These are phyloP conservation scores for Xanthorhoe spadicearia DNA, from an alignment of 2,888 invertebrate species.

Conservation along the genomic window DNA sequence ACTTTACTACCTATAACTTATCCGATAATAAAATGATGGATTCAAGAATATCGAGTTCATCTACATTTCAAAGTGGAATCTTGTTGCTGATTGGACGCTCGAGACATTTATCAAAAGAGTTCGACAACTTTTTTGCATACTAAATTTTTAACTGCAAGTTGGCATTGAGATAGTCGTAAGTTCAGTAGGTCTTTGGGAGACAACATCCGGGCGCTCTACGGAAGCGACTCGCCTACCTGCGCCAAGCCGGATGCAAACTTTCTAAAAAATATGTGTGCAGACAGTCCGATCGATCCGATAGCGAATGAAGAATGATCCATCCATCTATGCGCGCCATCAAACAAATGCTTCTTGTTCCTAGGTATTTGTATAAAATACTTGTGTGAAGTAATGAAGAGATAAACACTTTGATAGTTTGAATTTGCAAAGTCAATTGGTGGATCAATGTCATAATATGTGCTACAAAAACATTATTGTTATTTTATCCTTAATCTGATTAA, in stretches of 20 bases:
- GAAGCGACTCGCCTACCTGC: constrained; percentile 71
- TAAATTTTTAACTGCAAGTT: constrained; percentile 32
- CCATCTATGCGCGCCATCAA: constrained; percentile 31
- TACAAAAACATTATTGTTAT: too few relatives aligned
- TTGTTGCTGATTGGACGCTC: constrained; percentile 23
- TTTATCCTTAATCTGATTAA: too few relatives aligned
- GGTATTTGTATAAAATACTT: not conserved
- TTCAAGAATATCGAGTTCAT: constrained; percentile 38
- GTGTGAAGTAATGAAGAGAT: not conserved
- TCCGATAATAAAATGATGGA: constrained; percentile 34
- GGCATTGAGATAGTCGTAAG: constrained; percentile 49
- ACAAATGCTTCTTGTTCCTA: constrained; percentile 24
- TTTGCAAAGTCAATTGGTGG: not conserved
- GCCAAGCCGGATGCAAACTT: constrained; percentile 79
- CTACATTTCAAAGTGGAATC: constrained; percentile 34
- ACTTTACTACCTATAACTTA: constrained; percentile 21
- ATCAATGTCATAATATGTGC: not conserved
- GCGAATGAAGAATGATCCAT: constrained; percentile 25
- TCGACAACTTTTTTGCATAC: constrained; percentile 26
- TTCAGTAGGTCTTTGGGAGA: constrained; percentile 65
- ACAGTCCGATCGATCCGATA: constrained; percentile 40
- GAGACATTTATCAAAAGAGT: constrained; percentile 22
- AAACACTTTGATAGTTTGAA: not conserved
- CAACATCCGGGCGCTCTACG: constrained; percentile 73
- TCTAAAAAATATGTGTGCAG: constrained; percentile 80